Conservation (phyloP, 2,113 vertebrate genomes). For the Xerus inauris region DNA sequence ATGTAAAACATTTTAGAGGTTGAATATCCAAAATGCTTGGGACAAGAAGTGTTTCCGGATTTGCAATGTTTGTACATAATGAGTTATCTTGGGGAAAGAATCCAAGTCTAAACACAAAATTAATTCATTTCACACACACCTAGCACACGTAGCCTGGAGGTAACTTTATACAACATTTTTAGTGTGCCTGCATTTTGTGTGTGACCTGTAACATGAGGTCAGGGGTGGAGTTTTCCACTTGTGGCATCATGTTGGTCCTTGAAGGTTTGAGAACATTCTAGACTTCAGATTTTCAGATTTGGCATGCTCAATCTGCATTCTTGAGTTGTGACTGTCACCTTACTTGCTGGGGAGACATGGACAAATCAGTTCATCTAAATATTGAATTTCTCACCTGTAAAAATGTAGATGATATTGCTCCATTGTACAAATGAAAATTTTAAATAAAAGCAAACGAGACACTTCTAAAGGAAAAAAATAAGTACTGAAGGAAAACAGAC, state of each 20-base stretch:
- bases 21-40: background rate
- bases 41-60: background rate
- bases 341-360: background rate
- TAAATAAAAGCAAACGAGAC: background rate
- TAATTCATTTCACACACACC: background rate
- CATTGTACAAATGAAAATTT: background rate
- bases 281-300: background rate
- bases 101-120: background rate
- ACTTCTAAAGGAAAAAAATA: background rate
- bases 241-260: background rate
- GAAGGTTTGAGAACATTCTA: background rate
- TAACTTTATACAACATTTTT: background rate
- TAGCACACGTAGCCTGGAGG: background rate
- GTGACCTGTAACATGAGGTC: background rate
- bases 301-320: background rate
- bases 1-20: background rate
- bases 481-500: background rate
- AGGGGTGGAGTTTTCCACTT: background rate
- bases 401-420: background rate
- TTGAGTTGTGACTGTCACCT: background rate
- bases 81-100: background rate
- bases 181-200: background rate
- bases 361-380: background rate
- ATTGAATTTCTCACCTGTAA: background rate
- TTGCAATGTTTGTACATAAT: background rate